Conservation (phyloP, 1,140 invertebrate species). For the Temnothorax curvispinosus region DNA sequence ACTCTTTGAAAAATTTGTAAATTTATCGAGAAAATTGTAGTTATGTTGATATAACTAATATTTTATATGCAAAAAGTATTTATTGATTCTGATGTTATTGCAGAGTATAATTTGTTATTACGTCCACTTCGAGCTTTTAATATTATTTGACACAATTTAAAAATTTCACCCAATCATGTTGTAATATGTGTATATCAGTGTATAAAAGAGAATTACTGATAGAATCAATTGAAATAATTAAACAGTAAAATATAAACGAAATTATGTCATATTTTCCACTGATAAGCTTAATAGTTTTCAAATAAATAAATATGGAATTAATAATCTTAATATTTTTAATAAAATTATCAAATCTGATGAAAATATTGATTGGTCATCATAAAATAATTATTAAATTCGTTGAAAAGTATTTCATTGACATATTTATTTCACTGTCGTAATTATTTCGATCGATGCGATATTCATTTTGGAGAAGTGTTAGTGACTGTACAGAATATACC, state of each 20-base stretch:
- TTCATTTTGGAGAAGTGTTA: background rate
- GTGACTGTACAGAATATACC: background rate
- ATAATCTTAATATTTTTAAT: background rate
- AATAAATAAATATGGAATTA: slow-evolving; percentile 6
- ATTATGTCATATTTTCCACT: background rate
- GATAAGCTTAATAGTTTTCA: slow-evolving; percentile 5
- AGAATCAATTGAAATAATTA: slow-evolving; percentile 9
- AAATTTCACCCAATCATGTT: background rate
- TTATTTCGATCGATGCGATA: background rate
- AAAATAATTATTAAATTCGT: slow-evolving; percentile 1
- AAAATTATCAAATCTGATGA: background rate
- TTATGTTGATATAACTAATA: background rate
- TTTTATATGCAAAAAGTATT: background rate
- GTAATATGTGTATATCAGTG: background rate
- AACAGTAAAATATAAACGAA: background rate
- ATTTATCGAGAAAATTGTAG: background rate
- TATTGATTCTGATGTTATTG: background rate
- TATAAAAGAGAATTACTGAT: slow-evolving; percentile 33
- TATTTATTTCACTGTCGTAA: background rate
- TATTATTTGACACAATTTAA: background rate
- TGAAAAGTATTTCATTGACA: background rate
- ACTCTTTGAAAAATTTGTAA: background rate
- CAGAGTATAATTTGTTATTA: slow-evolving; percentile 13
- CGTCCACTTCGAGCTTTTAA: slow-evolving; percentile 15
- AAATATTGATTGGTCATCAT: background rate